These are phyloP conservation scores for Pipistrellus pygmaeus DNA, from an alignment of 2,797 vertebrate species.

Conservation along the genomic window DNA sequence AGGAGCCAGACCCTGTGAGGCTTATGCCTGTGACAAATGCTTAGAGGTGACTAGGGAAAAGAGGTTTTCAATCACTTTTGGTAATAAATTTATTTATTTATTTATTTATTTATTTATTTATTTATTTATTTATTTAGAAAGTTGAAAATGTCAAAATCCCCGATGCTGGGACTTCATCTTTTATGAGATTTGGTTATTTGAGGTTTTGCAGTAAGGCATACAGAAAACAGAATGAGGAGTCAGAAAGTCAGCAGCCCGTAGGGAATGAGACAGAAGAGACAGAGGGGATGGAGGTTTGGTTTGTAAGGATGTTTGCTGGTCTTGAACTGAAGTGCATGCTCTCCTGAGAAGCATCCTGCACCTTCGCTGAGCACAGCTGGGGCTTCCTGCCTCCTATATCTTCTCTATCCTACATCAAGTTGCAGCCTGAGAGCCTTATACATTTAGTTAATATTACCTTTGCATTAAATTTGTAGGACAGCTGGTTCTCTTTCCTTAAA, in stretches of 20 bases:
- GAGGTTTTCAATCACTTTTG: not conserved
- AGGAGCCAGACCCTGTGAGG: rapidly evolving
- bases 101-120: not conserved
- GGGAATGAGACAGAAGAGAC: not conserved
- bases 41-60: not conserved
- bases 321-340: not conserved
- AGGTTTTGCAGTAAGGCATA: not conserved
- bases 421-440: rapidly evolving
- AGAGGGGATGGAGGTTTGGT: too few relatives aligned
- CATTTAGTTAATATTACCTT: not conserved
- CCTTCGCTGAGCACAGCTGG: rapidly evolving
- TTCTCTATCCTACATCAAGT: rapidly evolving
- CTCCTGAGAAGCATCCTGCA: rapidly evolving
- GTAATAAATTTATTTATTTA: not conserved
- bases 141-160: not conserved
- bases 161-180: not conserved
- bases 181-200: not conserved
- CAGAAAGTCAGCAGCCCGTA: rapidly evolving
- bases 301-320: too few relatives aligned
- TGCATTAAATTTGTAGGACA: rapidly evolving
- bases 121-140: not conserved
- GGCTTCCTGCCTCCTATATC: too few relatives aligned
- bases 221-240: not conserved
- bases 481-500: not conserved
- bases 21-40: not conserved